Conservation (phyloP, 2,888 invertebrate genomes). For the Nemotelus nigrinus region DNA sequence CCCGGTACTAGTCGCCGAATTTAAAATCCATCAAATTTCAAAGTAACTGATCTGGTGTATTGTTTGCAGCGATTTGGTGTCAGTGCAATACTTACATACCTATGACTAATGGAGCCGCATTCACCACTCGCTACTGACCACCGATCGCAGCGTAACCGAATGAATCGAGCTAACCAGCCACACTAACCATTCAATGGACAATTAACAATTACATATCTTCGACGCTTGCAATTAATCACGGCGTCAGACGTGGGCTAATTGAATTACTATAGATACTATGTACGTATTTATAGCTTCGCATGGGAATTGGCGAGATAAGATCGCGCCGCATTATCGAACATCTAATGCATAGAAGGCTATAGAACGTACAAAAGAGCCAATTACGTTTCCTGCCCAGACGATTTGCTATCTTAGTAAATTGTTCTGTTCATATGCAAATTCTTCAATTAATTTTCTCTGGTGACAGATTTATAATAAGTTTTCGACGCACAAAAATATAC, state of each 20-base stretch:
- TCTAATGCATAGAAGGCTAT: not conserved
- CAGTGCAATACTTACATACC: no score
- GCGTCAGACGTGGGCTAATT: slow-evolving; percentile 10
- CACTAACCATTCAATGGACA: not conserved
- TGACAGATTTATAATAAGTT: not conserved
- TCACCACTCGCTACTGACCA: no score
- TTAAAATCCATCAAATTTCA: no score
- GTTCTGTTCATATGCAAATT: slow-evolving; percentile 16
- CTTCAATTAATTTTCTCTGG: slow-evolving; percentile 1
- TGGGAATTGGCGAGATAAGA: not conserved
- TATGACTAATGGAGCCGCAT: no score
- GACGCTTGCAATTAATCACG: slow-evolving; percentile 1
- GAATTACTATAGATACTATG: not conserved
- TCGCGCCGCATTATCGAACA: not conserved
- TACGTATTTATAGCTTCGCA: not conserved
- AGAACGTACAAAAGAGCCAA: not conserved
- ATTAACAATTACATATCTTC: slow-evolving; percentile 9
- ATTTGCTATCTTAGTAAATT: not conserved
- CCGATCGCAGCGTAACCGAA: not conserved
- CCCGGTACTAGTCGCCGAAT: no score
- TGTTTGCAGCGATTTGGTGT: no score
- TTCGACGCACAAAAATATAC: not conserved
- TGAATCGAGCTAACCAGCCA: not conserved
- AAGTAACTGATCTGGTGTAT: no score
- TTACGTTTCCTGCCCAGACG: not conserved